These are phyloP conservation scores for Ceryle rudis DNA, from an alignment of 2,797 vertebrate genomes.

Conservation along the genomic window DNA sequence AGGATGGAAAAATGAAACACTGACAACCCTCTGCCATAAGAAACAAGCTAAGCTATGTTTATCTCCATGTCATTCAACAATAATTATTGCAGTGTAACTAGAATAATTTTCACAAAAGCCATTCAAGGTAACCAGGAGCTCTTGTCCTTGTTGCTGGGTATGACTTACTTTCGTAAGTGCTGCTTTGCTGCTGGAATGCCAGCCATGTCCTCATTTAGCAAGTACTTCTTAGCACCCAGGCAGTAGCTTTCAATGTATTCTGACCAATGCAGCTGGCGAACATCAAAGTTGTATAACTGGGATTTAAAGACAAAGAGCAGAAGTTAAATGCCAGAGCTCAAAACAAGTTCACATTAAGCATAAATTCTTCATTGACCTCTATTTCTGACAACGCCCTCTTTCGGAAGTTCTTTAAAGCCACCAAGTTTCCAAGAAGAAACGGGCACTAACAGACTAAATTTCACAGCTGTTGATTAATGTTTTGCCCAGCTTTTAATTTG, in stretches of 20 bases:
- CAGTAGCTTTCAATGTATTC: slow-evolving; percentile 96
- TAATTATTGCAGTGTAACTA: not conserved
- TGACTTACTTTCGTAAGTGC: slow-evolving; percentile 90
- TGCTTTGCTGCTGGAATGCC: slow-evolving; percentile 92
- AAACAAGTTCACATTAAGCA: not conserved
- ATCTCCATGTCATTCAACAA: not conserved
- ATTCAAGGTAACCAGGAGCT: not conserved
- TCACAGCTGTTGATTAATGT: not conserved
- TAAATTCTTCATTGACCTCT: not conserved
- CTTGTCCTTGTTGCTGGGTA: not conserved
- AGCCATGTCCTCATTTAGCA: slow-evolving; percentile 96
- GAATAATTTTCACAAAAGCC: not conserved
- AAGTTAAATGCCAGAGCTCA: not conserved
- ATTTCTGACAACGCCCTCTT: not conserved
- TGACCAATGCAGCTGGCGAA: slow-evolving; percentile 94
- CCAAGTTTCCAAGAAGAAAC: not conserved
- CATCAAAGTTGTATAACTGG: slow-evolving; percentile 95
- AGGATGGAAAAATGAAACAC: not conserved
- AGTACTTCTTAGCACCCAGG: slow-evolving; percentile 94
- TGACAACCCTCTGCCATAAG: not conserved
- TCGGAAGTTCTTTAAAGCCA: not conserved
- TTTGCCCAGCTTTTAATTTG: not conserved
- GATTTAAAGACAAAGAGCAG: slow-evolving; percentile 30
- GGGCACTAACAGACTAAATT: not conserved
- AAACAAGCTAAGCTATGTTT: not conserved